These are phyloP conservation scores for Sturnira hondurensis DNA, from an alignment of 2,113 vertebrate species.

Conservation along the genomic window DNA sequence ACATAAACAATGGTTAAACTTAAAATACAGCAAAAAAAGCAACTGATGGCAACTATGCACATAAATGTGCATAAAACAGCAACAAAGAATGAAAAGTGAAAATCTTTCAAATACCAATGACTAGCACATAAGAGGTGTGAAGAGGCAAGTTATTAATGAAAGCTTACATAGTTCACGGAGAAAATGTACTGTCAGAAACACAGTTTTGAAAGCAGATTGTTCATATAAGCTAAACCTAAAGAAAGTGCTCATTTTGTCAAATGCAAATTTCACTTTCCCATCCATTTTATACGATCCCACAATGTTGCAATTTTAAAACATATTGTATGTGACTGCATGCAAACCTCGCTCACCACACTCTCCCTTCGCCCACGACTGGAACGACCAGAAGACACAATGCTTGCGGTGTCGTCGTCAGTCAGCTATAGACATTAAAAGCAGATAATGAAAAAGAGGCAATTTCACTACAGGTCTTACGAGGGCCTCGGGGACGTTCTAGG, in stretches of 20 bases:
- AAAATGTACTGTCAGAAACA: background rate
- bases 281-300: background rate
- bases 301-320: background rate
- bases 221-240: background rate
- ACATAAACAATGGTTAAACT: background rate
- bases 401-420: conserved; percentile 85
- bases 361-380: conserved; percentile 82
- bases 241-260: background rate
- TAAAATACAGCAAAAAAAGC: background rate
- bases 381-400: conserved; percentile 84
- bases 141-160: background rate
- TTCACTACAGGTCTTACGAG: background rate
- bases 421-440: conserved; percentile 79
- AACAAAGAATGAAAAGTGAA: background rate
- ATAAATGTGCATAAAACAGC: background rate
- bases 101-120: background rate
- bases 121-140: background rate
- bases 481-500: background rate
- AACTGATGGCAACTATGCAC: background rate
- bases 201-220: background rate
- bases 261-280: background rate
- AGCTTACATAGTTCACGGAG: background rate
- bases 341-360: conserved; percentile 87
- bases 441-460: background rate
- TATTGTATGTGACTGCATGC: conserved; percentile 28